Evolutionary conservation across 2,888 invertebrate species (phyloP).

Genomic region (Hecatera dysodea): DNA sequence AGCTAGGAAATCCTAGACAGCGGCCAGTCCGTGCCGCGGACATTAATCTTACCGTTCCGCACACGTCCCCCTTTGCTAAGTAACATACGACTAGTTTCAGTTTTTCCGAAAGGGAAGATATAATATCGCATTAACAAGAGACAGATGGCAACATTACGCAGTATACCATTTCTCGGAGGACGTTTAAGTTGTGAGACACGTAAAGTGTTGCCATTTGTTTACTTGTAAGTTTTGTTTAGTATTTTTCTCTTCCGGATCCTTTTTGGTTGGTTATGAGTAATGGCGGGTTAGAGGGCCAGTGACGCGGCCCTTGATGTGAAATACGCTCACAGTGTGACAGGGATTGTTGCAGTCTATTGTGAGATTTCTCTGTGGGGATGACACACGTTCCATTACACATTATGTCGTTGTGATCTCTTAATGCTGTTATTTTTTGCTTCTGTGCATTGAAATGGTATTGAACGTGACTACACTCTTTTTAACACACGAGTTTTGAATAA

Average conservation of each 20-base stretch:
- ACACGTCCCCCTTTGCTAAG: conserved; percentile 68
- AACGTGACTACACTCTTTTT: background rate
- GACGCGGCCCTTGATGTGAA: conserved; percentile 79
- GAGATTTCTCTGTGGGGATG: conserved; percentile 67
- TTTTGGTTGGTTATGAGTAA: conserved; percentile 84
- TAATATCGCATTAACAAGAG: conserved; percentile 82
- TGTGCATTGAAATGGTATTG: conserved; percentile 3
- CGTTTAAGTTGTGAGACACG: conserved; percentile 86
- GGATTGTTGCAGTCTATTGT: conserved; percentile 77
- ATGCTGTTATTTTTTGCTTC: conserved; percentile 45
- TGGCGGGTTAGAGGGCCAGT: conserved; percentile 77
- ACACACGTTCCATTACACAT: conserved; percentile 53
- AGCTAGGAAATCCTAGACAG: conserved; percentile 73
- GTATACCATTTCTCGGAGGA: conserved; percentile 82
- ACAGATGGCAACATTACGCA: conserved; percentile 85
- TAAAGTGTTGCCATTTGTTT: conserved; percentile 88
- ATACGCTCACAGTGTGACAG: conserved; percentile 79
- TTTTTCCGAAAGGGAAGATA: conserved; percentile 75
- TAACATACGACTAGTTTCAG: conserved; percentile 71
- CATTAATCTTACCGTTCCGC: conserved; percentile 73
- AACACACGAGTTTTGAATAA: background rate
- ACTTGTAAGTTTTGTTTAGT: conserved; percentile 85
- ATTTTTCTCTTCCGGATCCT: conserved; percentile 78
- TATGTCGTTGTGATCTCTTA: conserved; percentile 44
- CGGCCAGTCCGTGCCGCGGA: conserved; percentile 60